Evolutionary conservation across 2,113 vertebrate genomes (phyloP), one percentile per base, ranked within the genome.

Genomic region (Notiomystis cincta): DNA sequence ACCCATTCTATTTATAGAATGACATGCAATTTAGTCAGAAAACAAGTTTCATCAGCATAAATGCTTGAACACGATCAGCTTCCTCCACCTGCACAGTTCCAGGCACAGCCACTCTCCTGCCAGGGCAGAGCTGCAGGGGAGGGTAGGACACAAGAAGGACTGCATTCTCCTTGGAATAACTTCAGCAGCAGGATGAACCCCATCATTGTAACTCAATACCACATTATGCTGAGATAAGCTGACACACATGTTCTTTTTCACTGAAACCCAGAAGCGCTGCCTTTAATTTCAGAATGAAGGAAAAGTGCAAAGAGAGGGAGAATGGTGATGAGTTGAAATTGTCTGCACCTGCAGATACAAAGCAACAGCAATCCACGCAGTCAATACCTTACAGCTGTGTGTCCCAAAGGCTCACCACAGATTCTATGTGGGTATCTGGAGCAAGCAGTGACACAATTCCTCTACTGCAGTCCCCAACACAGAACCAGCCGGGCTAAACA

Each of bases 21-120:
- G 13, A 51, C 51, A 78, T 19, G 72, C 56, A 93, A 71, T 92
- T 90, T 62, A 92, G 88, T 72, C 72, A 87, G 77, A 92, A 95
- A 95, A 85, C 82, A 65, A 77, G 75, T 53, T 94, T 64, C 85
- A 93, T 80, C 90, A 88, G 66, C 65, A 65, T 16, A 69, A 84
- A 79, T 33, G 45, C 40, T 44, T 79, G 65, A 91, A 82, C 21
- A 71, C 69, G 87, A 56, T 54, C 80, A 93, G 7, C 47, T 70
- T 85, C 35, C 53, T n/a, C 47, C 62, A 91, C 65, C 54, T 81
- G 90, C 82, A 38, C 18, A 25, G 86, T 70, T 47, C 23, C 51
- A 83, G 56, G 72, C 67, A 84, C n/a, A 67, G 21, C 37, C 15
- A 14, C 45, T 35, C 30, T 35, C 47, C 84, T 61, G 73, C 90